Conservation (phyloP, 2,113 vertebrate genomes). For the Spheniscus mendiculus region DNA sequence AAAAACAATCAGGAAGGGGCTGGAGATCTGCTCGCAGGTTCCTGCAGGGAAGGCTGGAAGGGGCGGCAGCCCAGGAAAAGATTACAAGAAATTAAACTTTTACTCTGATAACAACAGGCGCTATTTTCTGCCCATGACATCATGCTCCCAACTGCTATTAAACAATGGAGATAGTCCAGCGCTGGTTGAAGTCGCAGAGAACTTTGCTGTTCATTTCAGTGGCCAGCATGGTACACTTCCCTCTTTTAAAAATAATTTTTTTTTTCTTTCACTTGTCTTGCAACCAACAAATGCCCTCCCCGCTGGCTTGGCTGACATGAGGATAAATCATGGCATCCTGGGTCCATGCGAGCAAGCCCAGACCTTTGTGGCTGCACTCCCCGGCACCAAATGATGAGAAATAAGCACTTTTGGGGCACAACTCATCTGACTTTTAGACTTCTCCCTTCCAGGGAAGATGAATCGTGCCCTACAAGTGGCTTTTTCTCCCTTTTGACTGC, state of each 20-base stretch:
- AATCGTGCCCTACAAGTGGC: not conserved
- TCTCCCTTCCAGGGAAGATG: not conserved
- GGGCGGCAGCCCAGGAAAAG: not conserved
- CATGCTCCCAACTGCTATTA: not conserved
- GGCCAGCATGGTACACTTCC: not conserved
- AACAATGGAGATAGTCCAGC: not conserved
- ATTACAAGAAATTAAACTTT: constrained; percentile 7
- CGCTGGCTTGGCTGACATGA: not conserved
- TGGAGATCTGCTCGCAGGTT: not conserved
- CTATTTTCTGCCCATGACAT: constrained; percentile 44
- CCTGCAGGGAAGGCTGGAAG: constrained; percentile 14
- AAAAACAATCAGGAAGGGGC: constrained; percentile 52
- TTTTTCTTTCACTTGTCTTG: not conserved
- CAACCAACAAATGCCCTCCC: not conserved
- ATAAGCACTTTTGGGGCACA: not conserved
- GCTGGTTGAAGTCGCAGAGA: not conserved
- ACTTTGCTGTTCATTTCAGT: not conserved
- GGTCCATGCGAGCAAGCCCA: not conserved
- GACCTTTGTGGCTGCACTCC: not conserved
- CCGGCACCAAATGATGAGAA: not conserved
- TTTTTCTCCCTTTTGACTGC: not conserved
- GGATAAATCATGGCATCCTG: not conserved
- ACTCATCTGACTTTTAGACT: not conserved
- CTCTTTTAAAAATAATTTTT: not conserved
- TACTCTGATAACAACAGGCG: constrained; percentile 8